phyloP scores from a whole-genome alignment of 53 echinoderm and acorn worm genomes.

The Astropecten irregularis region DNA sequence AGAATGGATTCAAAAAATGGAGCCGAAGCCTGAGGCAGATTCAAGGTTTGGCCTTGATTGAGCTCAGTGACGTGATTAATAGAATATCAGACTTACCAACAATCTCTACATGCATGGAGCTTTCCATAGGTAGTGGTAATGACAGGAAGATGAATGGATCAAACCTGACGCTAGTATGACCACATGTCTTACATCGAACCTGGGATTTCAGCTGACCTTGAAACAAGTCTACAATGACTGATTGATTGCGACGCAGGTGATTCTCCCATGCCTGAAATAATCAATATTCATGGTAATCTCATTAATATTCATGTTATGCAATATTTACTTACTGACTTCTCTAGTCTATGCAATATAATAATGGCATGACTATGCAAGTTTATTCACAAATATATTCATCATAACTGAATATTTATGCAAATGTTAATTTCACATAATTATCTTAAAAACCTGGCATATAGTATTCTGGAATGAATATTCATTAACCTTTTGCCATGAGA shows the following conservation, averaged over 20 bases:
- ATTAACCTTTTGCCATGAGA: too few relatives aligned
- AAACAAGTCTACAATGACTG: slow-evolving; percentile 95
- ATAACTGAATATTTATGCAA: too few relatives aligned
- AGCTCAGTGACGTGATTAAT: too few relatives aligned
- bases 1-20: too few relatives aligned
- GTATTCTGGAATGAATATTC: too few relatives aligned
- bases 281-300: not conserved
- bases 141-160: slow-evolving; percentile 99
- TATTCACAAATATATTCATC: too few relatives aligned
- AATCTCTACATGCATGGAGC: slow-evolving; percentile 99
- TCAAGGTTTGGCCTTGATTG: too few relatives aligned
- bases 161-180: slow-evolving; percentile 95
- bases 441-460: too few relatives aligned
- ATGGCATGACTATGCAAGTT: too few relatives aligned
- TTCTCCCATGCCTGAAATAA: slow-evolving; percentile 92
- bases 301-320: not conserved
- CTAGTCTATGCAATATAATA: too few relatives aligned
- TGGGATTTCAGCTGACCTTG: slow-evolving; percentile 95
- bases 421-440: too few relatives aligned
- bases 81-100: slow-evolving; percentile 96
- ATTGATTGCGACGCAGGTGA: slow-evolving; percentile 90
- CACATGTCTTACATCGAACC: slow-evolving; percentile 95
- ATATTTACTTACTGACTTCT: not conserved
- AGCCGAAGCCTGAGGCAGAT: too few relatives aligned
- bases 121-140: slow-evolving; percentile 96